Evolutionary conservation across 2,888 invertebrate species (phyloP).

Genomic region (Punctoribates punctum): DNA sequence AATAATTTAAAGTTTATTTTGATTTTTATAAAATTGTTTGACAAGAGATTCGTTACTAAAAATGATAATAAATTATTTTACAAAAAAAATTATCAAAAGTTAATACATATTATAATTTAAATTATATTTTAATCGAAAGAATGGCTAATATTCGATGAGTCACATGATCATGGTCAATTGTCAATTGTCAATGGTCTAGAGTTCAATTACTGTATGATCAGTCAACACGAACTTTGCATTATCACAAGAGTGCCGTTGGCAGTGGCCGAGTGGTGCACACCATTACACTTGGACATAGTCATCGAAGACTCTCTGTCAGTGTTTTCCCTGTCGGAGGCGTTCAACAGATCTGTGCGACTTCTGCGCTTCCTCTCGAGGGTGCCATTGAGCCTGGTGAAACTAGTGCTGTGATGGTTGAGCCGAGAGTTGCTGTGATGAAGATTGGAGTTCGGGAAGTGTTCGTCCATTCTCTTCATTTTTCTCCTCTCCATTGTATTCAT

Average conservation of each 20-base stretch:
- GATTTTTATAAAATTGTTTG: neutral
- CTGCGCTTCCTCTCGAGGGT: slow-evolving; percentile 42
- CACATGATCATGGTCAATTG: too few relatives aligned
- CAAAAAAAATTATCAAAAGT: neutral
- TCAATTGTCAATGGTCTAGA: too few relatives aligned
- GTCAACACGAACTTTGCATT: slow-evolving; percentile 44
- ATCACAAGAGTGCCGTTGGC: slow-evolving; percentile 40
- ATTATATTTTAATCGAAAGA: neutral
- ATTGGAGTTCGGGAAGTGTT: neutral
- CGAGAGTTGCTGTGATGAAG: slow-evolving; percentile 19
- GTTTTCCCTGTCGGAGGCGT: neutral
- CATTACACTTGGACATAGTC: slow-evolving; percentile 25
- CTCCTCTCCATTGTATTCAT: slow-evolving; percentile 38
- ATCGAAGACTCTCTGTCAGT: neutral
- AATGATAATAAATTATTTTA: slow-evolving; percentile 4
- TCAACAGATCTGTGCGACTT: slow-evolving; percentile 41
- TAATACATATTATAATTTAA: neutral
- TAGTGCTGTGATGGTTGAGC: slow-evolving; percentile 16
- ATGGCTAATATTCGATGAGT: too few relatives aligned
- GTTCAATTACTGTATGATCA: too few relatives aligned
- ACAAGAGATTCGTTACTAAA: slow-evolving; percentile 2
- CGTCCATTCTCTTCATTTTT: slow-evolving; percentile 12
- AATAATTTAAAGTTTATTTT: slow-evolving; percentile 5
- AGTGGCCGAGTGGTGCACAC: neutral
- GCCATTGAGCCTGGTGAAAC: slow-evolving; percentile 43